Percentiles rank a stretch among this genome's conserved stretches.
phyloP scores from a whole-genome alignment of 2,797 vertebrate species.

The Crotalus adamanteus region DNA sequence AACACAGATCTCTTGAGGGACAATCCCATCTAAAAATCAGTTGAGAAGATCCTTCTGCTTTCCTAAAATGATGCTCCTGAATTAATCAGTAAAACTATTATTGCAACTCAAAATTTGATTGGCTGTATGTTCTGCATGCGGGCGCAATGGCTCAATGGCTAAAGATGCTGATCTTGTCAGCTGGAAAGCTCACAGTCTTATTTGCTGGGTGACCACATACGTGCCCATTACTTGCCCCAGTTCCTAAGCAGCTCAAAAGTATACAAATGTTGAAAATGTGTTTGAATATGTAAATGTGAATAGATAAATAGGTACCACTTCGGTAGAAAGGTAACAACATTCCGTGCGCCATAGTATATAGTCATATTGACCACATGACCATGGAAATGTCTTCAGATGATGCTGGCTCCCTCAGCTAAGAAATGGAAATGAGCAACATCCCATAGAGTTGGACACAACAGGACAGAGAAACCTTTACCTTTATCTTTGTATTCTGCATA shows the following conservation, averaged over 20 bases:
- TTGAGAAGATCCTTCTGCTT: neutral
- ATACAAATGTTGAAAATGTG: neutral
- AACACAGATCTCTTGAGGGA: neutral
- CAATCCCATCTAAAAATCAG: neutral
- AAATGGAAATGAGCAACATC: neutral
- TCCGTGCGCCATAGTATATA: neutral
- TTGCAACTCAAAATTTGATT: neutral
- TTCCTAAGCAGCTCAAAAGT: neutral
- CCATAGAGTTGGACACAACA: neutral
- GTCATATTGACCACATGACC: neutral
- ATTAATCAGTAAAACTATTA: neutral
- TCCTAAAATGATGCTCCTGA: neutral
- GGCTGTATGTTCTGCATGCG: rapidly evolving
- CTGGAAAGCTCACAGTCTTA: neutral
- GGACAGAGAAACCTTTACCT: neutral
- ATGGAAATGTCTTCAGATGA: neutral
- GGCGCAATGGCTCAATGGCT: neutral
- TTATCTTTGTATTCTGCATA: neutral
- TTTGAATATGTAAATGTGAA: neutral
- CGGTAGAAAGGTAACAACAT: neutral
- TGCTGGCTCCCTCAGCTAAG: neutral
- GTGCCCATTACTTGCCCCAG: neutral
- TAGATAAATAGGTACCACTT: neutral
- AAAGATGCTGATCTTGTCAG: neutral
- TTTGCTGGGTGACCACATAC: neutral